A percentile compares a stretch with the other conserved stretches of the same genome.
These are phyloP conservation scores for Autographa gamma DNA, from an alignment of 2,888 invertebrate species.

Conservation along the genomic window DNA sequence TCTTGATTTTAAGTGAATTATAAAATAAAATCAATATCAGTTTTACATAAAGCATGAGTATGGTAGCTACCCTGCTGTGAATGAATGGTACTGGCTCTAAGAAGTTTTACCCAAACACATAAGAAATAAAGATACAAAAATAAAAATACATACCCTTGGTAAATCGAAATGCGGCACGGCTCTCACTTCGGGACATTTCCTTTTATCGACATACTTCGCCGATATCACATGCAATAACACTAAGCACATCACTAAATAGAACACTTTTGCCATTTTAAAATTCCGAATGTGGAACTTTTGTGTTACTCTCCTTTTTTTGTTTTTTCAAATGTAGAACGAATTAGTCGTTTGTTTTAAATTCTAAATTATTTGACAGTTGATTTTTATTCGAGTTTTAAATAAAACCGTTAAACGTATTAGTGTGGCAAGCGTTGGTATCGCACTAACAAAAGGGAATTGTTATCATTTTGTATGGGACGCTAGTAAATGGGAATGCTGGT, in stretches of 20 bases:
- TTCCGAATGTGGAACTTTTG: not conserved
- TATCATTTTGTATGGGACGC: conserved; percentile 86
- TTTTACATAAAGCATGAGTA: not conserved
- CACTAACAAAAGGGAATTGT: conserved; percentile 85
- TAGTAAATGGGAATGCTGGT: conserved; percentile 80
- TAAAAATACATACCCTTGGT: conserved; percentile 87
- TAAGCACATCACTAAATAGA: conserved; percentile 62
- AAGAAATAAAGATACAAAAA: not conserved
- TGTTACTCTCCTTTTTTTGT: conserved; percentile 5
- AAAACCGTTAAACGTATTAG: conserved; percentile 68
- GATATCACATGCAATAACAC: conserved; percentile 55
- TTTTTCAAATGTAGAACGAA: not conserved
- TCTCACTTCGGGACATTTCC: conserved; percentile 93
- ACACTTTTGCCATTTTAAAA: conserved; percentile 59
- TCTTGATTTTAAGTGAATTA: not conserved
- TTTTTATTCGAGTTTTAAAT: conserved; percentile 10
- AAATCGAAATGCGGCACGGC: conserved; percentile 94
- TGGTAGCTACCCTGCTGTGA: not conserved
- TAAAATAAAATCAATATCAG: too few relatives aligned
- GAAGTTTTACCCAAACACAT: not conserved
- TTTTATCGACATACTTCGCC: conserved; percentile 88
- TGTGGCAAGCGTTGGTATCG: conserved; percentile 72
- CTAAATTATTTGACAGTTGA: conserved; percentile 13
- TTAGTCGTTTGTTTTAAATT: not conserved
- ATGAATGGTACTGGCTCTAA: not conserved